These are phyloP conservation scores for Laticauda colubrina DNA, from an alignment of 2,113 vertebrate species.

Conservation along the genomic window DNA sequence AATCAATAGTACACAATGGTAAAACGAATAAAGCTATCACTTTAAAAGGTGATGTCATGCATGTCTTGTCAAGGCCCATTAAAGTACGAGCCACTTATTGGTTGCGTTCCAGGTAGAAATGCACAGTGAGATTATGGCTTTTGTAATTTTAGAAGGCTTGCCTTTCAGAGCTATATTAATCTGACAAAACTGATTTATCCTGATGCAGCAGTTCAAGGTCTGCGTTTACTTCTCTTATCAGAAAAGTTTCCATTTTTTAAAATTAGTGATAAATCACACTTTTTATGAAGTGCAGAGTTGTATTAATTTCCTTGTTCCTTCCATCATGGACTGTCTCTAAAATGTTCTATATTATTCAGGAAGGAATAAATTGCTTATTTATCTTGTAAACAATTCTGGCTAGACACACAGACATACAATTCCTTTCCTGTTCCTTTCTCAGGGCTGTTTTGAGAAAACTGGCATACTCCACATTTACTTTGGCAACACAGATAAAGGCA, in stretches of 20 bases:
- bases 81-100: constrained; percentile 36
- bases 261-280: constrained; percentile 63
- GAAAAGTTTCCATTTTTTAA: constrained; percentile 64
- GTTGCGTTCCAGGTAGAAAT: constrained; percentile 47
- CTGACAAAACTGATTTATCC: constrained; percentile 43
- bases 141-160: constrained; percentile 53
- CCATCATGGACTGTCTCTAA: constrained; percentile 75
- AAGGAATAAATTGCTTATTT: constrained; percentile 66
- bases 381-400: constrained; percentile 61
- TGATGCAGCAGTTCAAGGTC: constrained; percentile 39
- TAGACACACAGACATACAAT: constrained; percentile 44
- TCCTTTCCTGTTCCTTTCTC: constrained; percentile 58
- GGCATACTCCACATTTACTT: constrained; percentile 25
- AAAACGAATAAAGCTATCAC: constrained; percentile 40
- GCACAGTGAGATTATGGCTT: constrained; percentile 35
- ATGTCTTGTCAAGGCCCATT: constrained; percentile 39
- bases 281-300: constrained; percentile 71
- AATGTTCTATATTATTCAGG: constrained; percentile 71
- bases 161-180: constrained; percentile 51
- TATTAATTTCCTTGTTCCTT: constrained; percentile 75
- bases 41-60: constrained; percentile 30
- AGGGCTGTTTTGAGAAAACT: constrained; percentile 40
- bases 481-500: constrained; percentile 30
- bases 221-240: constrained; percentile 65
- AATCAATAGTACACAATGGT: constrained; percentile 11